Base-by-base conservation (phyloP, 2,797 vertebrate species). In the Brotula barbata region DNA sequence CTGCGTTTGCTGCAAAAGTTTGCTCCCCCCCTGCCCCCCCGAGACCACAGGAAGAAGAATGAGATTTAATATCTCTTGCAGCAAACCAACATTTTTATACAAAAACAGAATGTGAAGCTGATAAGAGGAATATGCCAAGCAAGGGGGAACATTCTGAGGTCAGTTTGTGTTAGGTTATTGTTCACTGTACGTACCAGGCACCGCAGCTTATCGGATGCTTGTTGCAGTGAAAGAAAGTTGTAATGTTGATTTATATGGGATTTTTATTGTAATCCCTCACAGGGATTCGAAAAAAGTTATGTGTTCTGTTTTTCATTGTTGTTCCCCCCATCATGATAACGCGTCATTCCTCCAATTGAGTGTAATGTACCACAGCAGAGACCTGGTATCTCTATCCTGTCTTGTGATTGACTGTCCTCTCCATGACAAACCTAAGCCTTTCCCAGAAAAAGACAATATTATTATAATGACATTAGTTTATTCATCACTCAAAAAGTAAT, bases 311-410 rank as follows among this genome's bases (percentile, higher is more conserved):
- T 78, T 49, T 16, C 68, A 43, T 49, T 15, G 52, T 42, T 91
- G 89, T 67, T 55, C 58, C 41, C 56, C 75, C 66, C 64, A 66
- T 80, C 33, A 75, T 78, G 63, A 91, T 91, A 2, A 47, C 85
- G 14, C 88, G 50, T n/a, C 84, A 41, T 85, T 83, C 5, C 58
- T 82, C 1, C 90, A 83, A 5, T 46, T 56, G 2, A 90, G 82
- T 28, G 19, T 73, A 39, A 68, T 77, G 5, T 85, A 84, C 71
- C 46, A 36, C 2, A 67, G 68, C 0, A 89, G 89, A 3, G 78
- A 79, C 55, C n/a, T 75, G 0, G 73, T 87, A 0, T 88, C 71
- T 0, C 58, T 92, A 49, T 85, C 85, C 53, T 42, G 46, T 40
- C 36, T 0, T 17, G 19, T 1, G 25, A 53, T 57, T 42, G 62